Conservation (phyloP, 2,888 invertebrate genomes). For the Serripes groenlandicus region DNA sequence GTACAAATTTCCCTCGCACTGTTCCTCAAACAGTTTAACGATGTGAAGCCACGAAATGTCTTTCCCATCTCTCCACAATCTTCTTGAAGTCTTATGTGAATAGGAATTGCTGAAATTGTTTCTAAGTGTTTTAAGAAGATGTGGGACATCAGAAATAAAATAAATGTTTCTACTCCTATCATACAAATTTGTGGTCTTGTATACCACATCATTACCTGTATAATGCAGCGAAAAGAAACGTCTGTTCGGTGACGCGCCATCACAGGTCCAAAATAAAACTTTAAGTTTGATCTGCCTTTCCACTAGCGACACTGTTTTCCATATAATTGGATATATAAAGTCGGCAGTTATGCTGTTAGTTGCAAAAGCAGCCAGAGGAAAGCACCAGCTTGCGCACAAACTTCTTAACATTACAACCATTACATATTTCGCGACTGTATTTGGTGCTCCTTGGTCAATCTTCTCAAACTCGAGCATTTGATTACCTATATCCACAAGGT, state of each 20-base stretch:
- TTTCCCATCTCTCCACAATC: conserved; percentile 54
- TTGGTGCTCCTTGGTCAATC: neutral
- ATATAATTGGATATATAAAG: conserved; percentile 16
- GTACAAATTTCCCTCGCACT: conserved; percentile 38
- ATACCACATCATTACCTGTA: neutral
- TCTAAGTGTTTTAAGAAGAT: conserved; percentile 57
- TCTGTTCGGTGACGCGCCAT: conserved; percentile 59
- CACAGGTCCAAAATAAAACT: neutral
- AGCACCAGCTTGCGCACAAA: conserved; percentile 18
- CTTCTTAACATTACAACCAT: conserved; percentile 62
- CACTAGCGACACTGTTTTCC: neutral
- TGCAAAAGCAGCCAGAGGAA: conserved; percentile 31
- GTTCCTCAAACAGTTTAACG: conserved; percentile 48
- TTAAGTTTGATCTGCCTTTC: neutral
- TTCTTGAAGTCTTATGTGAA: conserved; percentile 45
- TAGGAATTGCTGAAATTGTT: conserved; percentile 64
- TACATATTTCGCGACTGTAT: conserved; percentile 44
- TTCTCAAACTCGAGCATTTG: conserved; percentile 49
- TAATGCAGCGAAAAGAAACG: conserved; percentile 55
- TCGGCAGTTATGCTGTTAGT: conserved; percentile 28
- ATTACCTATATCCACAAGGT: conserved; percentile 57
- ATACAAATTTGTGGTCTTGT: conserved; percentile 1
- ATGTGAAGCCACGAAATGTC: conserved; percentile 63
- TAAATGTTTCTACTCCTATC: conserved; percentile 31
- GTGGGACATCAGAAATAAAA: conserved; percentile 62